Evolutionary conservation across 2,888 invertebrate species (phyloP), one percentile per base, ranked within the genome.

Genomic region (Parnassius smintheus): DNA sequence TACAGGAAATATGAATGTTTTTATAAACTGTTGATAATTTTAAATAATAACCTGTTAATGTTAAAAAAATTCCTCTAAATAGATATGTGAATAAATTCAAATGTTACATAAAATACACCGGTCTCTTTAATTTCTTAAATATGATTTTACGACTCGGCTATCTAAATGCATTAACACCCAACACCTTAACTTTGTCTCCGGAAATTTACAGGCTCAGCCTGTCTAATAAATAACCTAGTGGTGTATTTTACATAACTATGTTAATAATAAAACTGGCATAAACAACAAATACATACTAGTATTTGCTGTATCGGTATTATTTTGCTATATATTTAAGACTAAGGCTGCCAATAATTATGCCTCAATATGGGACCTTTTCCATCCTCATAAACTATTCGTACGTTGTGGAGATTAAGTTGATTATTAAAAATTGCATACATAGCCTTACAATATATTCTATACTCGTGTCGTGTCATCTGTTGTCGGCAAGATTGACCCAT

Each of bases 211-310:
- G 12, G 49, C 49, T 4, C n/a, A n/a, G 13, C 49, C 13, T 44
- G 44, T 44, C 57, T 22, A 50, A 55, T 63, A 59, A 63, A 63
- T 63, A 56, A 61, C 42, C n/a, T 48, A 50, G 18, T 50, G 54
- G 63, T 63, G 59, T 58, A 56, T 56, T 59, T 59, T 48, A 59
- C 42, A 59, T 63, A 50, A 59, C 55, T 46, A 59, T 22, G 55
- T 56, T 42, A 59, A 58, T 51, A 56, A 49, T 58, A 48, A 54
- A 59, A 63, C 59, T 59, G 63, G 63, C 63, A 63, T 63, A 55
- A 56, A 35, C 58, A 50, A 59, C 45, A 44, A 45, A 9, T 46
- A 22, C n/a, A 10, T 22, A 56, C 46, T 12, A 50, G 44, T 50
- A 35, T 35, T 35, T 35, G 35, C 35, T 35, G 4, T 35, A 55